Evolutionary conservation across 2,797 vertebrate genomes (phyloP).

Genomic region (Xerus rutilus): DNA sequence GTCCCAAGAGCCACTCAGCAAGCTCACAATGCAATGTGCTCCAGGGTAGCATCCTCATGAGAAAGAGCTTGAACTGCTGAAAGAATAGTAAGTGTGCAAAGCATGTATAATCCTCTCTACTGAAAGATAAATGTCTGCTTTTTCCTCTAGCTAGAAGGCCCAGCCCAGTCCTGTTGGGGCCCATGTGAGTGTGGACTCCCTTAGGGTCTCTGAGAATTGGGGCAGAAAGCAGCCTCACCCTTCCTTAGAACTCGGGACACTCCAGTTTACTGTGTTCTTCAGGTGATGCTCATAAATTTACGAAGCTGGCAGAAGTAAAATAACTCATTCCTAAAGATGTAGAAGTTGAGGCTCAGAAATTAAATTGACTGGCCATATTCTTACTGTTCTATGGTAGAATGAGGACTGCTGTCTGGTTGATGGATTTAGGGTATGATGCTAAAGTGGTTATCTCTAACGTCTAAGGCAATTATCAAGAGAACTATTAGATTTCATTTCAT

Average conservation of each 20-base stretch:
- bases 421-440: neutral
- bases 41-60: neutral
- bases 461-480: neutral
- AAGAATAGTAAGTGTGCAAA: neutral
- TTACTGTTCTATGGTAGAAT: neutral
- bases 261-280: neutral
- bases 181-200: too few relatives aligned
- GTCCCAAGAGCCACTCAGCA: neutral
- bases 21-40: neutral
- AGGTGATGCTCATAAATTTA: neutral
- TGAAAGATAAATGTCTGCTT: neutral
- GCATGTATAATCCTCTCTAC: neutral
- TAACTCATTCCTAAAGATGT: neutral
- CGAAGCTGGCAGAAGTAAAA: neutral
- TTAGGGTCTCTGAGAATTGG: neutral
- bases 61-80: neutral
- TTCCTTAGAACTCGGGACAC: neutral
- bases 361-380: neutral
- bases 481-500: neutral
- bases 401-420: neutral
- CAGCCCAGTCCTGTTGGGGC: neutral
- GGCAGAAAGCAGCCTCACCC: neutral
- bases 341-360: neutral
- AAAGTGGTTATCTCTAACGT: neutral
- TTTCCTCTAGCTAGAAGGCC: neutral